Conservation (phyloP, 1,140 invertebrate genomes). For the Cherax quadricarinatus region DNA sequence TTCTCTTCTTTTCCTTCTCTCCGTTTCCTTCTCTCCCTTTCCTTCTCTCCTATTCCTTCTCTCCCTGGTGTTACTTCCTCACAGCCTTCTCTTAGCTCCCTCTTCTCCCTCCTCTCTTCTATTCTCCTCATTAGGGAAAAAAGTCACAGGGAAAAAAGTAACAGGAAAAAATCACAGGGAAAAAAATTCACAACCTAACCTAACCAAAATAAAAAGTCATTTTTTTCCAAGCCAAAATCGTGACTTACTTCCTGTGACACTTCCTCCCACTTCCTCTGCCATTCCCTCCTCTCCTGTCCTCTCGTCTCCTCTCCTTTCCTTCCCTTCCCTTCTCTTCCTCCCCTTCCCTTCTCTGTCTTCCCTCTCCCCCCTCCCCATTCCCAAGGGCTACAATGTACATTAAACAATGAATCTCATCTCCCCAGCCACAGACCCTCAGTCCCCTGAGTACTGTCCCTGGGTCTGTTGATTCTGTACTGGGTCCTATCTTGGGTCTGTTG, state of each 20-base stretch:
- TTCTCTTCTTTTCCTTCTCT: neutral
- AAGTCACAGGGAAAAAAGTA: too few relatives aligned
- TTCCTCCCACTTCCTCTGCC: neutral
- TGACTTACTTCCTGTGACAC: too few relatives aligned
- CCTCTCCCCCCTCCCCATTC: neutral
- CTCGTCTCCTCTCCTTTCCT: neutral
- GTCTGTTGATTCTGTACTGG: neutral
- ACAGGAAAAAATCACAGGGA: too few relatives aligned
- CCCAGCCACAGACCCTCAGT: neutral
- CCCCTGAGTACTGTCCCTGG: neutral
- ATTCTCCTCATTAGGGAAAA: neutral
- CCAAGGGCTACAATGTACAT: neutral
- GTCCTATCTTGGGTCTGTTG: neutral
- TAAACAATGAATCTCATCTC: constrained; percentile 14
- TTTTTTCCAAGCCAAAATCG: too few relatives aligned
- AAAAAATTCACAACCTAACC: too few relatives aligned
- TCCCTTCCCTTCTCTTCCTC: neutral
- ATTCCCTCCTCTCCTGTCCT: neutral
- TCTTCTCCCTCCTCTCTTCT: neutral
- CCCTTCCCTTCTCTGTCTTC: neutral
- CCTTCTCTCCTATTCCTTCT: neutral
- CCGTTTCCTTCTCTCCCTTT: neutral
- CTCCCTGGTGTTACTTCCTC: neutral
- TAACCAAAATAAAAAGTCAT: too few relatives aligned
- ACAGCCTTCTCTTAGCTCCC: neutral